These are phyloP conservation scores for Amazona finschi DNA, from an alignment of 2,797 vertebrate genomes.

Conservation along the genomic window DNA sequence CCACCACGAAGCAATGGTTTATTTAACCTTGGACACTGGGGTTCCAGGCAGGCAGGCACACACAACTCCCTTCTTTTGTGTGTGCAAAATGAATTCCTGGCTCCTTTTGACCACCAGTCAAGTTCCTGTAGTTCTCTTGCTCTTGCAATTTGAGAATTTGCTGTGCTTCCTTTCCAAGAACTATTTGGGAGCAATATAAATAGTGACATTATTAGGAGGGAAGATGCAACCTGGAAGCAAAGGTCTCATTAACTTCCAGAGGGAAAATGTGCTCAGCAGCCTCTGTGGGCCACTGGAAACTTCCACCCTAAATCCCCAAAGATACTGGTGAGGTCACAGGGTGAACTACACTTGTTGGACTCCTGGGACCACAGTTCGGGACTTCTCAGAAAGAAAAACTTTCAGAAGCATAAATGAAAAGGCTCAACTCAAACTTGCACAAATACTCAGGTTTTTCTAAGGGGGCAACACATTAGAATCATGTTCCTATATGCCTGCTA, in stretches of 20 bases:
- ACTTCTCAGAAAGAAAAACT: not conserved
- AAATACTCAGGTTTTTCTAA: not conserved
- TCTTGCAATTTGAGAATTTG: not conserved
- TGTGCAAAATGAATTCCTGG: not conserved
- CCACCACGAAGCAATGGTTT: rapidly evolving
- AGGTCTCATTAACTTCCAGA: not conserved
- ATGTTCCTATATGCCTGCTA: not conserved
- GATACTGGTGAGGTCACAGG: not conserved
- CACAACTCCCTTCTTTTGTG: not conserved
- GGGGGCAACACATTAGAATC: not conserved
- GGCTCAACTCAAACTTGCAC: not conserved
- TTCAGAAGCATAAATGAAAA: not conserved
- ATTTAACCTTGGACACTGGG: not conserved
- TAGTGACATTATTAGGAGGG: not conserved
- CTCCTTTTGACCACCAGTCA: not conserved
- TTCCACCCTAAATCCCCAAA: not conserved
- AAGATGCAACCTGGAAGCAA: not conserved
- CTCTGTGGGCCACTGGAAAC: not conserved
- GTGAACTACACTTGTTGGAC: not conserved
- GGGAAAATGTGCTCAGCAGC: rapidly evolving
- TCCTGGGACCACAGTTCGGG: not conserved
- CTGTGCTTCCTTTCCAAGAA: not conserved
- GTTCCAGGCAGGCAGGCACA: not conserved
- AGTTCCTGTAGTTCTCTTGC: not conserved
- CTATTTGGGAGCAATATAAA: not conserved